Evolutionary conservation across 2,797 vertebrate genomes (phyloP), one percentile per base, ranked within the genome.

Genomic region (Pipistrellus nathusii): DNA sequence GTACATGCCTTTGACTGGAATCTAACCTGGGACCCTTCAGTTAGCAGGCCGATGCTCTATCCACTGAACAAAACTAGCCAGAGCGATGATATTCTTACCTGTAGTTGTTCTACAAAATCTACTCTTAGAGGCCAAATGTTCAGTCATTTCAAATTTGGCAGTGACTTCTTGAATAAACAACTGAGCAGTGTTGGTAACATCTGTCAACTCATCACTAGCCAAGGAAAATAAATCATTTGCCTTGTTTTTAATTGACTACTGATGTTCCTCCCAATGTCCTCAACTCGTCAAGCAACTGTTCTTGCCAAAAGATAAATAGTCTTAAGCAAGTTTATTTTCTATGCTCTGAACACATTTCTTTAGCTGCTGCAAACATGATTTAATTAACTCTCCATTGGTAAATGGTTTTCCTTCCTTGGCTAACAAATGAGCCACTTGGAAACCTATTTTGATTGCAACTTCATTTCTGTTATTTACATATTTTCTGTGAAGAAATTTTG

Each of bases 161-260:
- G 44, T 64, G 78, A 38, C 68, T 83, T 73, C 55, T 73, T 25
- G 25, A 64, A 64, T 51, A 90, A 72, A 82, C 68, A 73, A 18
- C 2, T 8, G n/a, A 73, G 18, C 44, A 23, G 13, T 25, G 6
- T 14, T 41, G 57, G 21, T 73, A 73, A 82, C 55, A 53, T 73
- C 23, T 83, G 55, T 73, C 68, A 64, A 18, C 44, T 73, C 68
- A 25, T 51, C 44, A 62, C n/a, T 35, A 64, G 78, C 78, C 78
- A 64, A n/a, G 44, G 46, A 53, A 77, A 53, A 51, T 8, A 62
- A 64, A 73, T 64, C 55, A 73, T 83, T 62, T 51, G n/a, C 27
- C 78, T 53, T 68, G 35, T 88, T 88, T 73, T 64, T 83, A 73
- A 83, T 53, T 73, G 78, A 90, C 44, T 90, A 41, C 35, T 64